Conservation (phyloP, 2,888 invertebrate genomes). For the Exephanes ischioxanthus region DNA sequence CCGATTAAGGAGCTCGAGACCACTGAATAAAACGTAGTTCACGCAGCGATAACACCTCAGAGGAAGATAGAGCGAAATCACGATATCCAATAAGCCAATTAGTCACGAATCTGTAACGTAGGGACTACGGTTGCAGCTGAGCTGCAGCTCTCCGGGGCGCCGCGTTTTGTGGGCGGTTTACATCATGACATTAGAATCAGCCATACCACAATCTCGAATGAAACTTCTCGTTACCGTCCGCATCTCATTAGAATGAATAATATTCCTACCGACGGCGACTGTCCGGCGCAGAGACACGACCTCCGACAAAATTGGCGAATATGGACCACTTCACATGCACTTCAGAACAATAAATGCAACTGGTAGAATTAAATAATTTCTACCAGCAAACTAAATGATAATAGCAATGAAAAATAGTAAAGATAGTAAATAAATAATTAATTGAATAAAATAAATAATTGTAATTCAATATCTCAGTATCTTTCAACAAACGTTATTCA, state of each 20-base stretch:
- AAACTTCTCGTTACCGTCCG: slow-evolving; percentile 55
- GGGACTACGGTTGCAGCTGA: neutral
- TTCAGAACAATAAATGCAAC: too few species aligned
- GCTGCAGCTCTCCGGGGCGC: slow-evolving; percentile 2
- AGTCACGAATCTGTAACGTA: slow-evolving; percentile 51
- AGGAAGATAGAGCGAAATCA: slow-evolving; percentile 28
- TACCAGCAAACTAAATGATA: neutral
- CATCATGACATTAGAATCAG: slow-evolving; percentile 41
- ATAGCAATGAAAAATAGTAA: neutral
- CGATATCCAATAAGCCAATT: slow-evolving; percentile 59
- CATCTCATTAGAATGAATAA: slow-evolving; percentile 48
- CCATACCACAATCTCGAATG: slow-evolving; percentile 28
- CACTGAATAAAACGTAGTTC: neutral
- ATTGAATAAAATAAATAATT: too few species aligned
- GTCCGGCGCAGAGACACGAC: slow-evolving; percentile 24
- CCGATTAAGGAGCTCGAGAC: neutral
- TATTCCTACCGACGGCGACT: slow-evolving; percentile 39
- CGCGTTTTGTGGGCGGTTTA: slow-evolving; percentile 48
- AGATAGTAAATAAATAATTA: too few species aligned
- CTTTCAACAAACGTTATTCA: slow-evolving; percentile 27
- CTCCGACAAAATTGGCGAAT: neutral
- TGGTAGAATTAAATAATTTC: too few species aligned
- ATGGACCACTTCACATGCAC: neutral
- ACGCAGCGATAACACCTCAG: slow-evolving; percentile 22
- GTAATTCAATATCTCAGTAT: neutral